Conservation (phyloP, 64 coral and sea anemone genomes). For the Cladopsammia gracilis region DNA sequence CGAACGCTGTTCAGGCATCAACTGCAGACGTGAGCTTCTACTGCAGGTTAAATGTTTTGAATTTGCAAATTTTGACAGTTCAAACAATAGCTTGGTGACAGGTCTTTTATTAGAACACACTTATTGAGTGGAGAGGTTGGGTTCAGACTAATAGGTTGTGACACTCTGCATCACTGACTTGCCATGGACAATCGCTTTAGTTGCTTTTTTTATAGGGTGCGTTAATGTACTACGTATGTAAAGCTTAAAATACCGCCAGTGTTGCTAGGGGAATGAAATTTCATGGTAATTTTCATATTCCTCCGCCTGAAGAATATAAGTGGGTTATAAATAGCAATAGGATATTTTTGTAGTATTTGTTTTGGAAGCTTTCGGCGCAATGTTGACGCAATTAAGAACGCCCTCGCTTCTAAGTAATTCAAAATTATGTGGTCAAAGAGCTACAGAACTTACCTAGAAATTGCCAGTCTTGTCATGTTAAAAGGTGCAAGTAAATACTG, state of each 20-base stretch:
- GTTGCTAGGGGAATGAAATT: not conserved
- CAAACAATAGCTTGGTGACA: not conserved
- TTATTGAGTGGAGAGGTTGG: not conserved
- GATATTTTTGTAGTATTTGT: not conserved
- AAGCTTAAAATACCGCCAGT: too few species aligned
- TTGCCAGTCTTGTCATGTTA: too few species aligned
- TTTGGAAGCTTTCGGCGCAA: not conserved
- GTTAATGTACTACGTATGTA: too few species aligned
- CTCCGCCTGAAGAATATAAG: not conserved
- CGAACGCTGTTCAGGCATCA: not conserved
- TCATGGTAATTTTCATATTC: not conserved
- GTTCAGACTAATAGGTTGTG: too few species aligned
- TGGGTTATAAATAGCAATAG: not conserved
- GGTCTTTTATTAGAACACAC: not conserved
- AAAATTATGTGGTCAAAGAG: too few species aligned
- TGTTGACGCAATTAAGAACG: too few species aligned
- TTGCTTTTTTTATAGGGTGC: too few species aligned
- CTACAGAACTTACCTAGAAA: too few species aligned
- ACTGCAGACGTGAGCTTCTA: not conserved
- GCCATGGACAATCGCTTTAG: too few species aligned
- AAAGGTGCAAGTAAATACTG: too few species aligned
- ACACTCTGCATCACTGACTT: too few species aligned
- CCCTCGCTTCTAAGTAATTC: too few species aligned
- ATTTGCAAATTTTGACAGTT: slow-evolving; percentile 5
- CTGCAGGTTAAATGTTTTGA: not conserved